Evolutionary conservation across 2,113 vertebrate genomes (phyloP), one percentile per base, ranked within the genome.

Genomic region (Chaetodon trifascialis): DNA sequence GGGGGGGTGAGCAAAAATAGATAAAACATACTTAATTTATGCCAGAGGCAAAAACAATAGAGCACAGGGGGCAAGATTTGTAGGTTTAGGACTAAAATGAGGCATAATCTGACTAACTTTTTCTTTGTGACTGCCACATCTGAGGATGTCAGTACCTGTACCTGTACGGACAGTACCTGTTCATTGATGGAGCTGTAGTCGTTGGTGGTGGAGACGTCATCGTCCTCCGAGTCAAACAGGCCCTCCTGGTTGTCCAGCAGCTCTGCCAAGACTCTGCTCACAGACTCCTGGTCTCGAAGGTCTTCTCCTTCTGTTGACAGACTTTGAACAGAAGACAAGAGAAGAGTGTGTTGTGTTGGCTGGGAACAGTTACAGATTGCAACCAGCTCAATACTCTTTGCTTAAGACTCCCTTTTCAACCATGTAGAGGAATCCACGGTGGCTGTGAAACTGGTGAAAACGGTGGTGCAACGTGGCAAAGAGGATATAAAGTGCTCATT

Each of bases 161-260:
- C n/a, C n/a, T n/a, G n/a, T n/a, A n/a, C 0, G 7, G 7, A 4
- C 19, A 17, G 9, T 66, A 98, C 98, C 97, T 98, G 97, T 84
- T 98, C 97, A 54, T 97, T 99, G 94, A 97, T 96, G 89, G 98
- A 99, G 96, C 98, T 98, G 93, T 98, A 97, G 95, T 99, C 98
- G 89, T 99, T 99, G 70, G 96, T 96, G 85, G 97, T 97, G 93
- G 97, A 98, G 92, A 99, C 96, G 84, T 98, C 97, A 82, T 98
- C 97, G 85, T 99, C 97, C 76, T 99, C 97, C 17, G 96, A 97
- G 91, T 99, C 98, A 92, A 99, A 99, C 93, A 97, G 95, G 25
- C 97, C 97, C 89, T 97, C 97, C 91, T 98, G 97, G 93, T 99
- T 99, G 93, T 99, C 97, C 92, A 99, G 88, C 94, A 99, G 96